These are phyloP conservation scores for Sebastes minor DNA, from an alignment of 2,797 vertebrate species.

Conservation along the genomic window DNA sequence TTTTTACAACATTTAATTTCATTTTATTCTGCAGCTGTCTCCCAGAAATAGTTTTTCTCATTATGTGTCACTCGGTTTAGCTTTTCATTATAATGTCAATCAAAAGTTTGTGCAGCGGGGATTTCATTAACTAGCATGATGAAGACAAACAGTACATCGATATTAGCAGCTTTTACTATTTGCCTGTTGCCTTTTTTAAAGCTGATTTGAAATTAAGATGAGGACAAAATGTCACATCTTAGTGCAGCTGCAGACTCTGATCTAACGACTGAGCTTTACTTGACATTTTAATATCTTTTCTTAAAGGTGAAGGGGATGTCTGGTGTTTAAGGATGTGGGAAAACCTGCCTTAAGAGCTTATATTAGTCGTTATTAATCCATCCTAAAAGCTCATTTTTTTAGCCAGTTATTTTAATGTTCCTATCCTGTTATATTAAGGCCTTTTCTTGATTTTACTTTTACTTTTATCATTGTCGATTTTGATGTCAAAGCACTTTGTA, in stretches of 20 bases:
- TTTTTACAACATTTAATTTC: background rate
- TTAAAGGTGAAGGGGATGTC: background rate
- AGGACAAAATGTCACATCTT: constrained; percentile 10
- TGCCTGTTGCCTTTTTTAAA: background rate
- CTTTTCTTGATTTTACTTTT: background rate
- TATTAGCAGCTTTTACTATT: background rate
- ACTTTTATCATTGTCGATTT: background rate
- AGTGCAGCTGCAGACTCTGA: background rate
- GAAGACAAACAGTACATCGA: background rate
- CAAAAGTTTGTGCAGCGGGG: background rate
- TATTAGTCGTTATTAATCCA: background rate
- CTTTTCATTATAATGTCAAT: constrained; percentile 26
- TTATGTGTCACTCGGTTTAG: background rate
- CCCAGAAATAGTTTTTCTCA: background rate
- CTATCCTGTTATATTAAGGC: background rate
- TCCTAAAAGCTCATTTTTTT: background rate
- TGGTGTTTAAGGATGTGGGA: background rate
- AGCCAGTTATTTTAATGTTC: background rate
- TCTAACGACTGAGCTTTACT: background rate
- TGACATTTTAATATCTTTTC: constrained; percentile 3
- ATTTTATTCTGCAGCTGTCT: background rate
- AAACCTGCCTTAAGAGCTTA: background rate
- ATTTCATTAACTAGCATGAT: background rate
- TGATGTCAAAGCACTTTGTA: background rate
- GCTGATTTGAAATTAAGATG: background rate